phyloP scores from a whole-genome alignment of 2,797 vertebrate species.

The Neopelma chrysocephalum region DNA sequence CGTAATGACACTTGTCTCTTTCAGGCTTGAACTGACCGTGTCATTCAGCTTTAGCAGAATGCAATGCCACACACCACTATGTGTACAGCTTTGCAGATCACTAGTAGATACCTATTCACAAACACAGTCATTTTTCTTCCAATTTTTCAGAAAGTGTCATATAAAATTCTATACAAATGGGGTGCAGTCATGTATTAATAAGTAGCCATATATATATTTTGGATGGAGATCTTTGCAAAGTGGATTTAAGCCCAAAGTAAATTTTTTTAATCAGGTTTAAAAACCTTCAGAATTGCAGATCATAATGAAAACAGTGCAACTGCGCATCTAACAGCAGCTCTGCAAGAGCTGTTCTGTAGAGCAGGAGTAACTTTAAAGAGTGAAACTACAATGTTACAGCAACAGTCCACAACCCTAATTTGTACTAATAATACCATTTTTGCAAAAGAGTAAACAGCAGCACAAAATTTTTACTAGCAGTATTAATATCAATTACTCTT shows the following conservation, averaged over 20 bases:
- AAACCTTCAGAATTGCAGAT: background rate
- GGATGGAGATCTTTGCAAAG: background rate
- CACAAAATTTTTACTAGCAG: slow-evolving; percentile 12
- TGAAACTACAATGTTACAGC: background rate
- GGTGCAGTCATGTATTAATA: background rate
- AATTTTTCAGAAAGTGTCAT: background rate
- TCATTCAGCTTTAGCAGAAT: background rate
- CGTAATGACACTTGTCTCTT: background rate
- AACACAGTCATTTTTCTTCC: background rate
- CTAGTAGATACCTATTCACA: background rate
- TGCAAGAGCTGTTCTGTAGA: background rate
- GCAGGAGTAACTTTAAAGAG: background rate
- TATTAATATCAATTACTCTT: slow-evolving; percentile 46
- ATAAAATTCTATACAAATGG: background rate
- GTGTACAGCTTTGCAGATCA: background rate
- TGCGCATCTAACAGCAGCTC: background rate
- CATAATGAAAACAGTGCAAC: background rate
- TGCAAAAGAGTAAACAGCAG: slow-evolving; percentile 11
- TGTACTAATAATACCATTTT: background rate
- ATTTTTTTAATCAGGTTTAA: background rate
- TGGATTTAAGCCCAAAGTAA: background rate
- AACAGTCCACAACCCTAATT: background rate
- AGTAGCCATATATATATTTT: background rate
- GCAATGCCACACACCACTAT: background rate
- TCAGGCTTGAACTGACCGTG: background rate